phyloP scores from a whole-genome alignment of 2,888 invertebrate genomes.

The Harpalus rubripes region DNA sequence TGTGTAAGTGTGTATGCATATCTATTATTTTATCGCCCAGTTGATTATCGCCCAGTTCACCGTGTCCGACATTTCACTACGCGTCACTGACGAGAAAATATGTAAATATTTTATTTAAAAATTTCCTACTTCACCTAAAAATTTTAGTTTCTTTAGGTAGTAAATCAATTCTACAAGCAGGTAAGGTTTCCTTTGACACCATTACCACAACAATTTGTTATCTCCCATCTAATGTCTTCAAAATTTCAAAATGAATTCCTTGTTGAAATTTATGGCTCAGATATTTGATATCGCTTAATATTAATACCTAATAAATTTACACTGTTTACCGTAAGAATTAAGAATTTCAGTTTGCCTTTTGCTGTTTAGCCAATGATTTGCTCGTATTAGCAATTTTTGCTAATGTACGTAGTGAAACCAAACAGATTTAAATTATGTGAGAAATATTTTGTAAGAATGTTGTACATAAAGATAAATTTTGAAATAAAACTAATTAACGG shows the following conservation, averaged over 20 bases:
- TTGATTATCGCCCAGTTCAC: too few species aligned
- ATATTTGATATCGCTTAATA: constrained; percentile 27
- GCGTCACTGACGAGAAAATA: background rate
- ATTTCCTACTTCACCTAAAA: background rate
- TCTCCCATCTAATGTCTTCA: background rate
- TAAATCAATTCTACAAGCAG: background rate
- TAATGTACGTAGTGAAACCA: constrained; percentile 14
- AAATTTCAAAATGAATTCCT: constrained; percentile 19
- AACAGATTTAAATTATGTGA: constrained; percentile 34
- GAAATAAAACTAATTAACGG: constrained; percentile 18
- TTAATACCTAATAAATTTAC: constrained; percentile 29
- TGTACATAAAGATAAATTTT: constrained; percentile 19
- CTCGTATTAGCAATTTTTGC: constrained; percentile 42
- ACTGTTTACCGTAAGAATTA: constrained; percentile 28
- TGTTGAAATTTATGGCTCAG: constrained; percentile 14
- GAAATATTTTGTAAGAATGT: constrained; percentile 29
- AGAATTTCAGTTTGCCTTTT: constrained; percentile 11
- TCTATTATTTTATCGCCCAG: too few species aligned
- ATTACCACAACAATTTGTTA: constrained; percentile 1
- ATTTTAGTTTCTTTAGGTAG: background rate
- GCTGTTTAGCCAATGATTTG: constrained; percentile 20
- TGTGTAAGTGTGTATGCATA: too few species aligned
- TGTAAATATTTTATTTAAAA: background rate
- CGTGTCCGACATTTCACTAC: too few species aligned
- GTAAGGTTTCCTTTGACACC: background rate